These are phyloP conservation scores for Lasioglossum pauxillum DNA, from an alignment of 2,888 invertebrate genomes.

Conservation along the genomic window DNA sequence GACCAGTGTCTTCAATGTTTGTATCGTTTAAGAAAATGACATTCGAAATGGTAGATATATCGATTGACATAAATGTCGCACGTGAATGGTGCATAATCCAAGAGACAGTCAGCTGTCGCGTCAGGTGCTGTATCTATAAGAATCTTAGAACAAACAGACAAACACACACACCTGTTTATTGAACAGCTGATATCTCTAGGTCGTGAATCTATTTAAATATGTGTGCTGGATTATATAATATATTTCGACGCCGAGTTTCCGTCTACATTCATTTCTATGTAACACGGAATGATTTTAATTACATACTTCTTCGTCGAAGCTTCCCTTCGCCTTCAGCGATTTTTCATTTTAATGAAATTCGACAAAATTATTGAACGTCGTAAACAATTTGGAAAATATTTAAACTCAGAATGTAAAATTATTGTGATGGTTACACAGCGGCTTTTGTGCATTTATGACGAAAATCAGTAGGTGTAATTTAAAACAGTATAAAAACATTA, in stretches of 20 bases:
- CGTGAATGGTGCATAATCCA: background rate
- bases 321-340: no score
- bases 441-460: no score
- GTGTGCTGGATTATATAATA: background rate
- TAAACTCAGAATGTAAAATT: no score
- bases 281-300: background rate
- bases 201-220: conserved; percentile 10
- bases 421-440: no score
- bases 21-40: background rate
- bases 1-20: background rate
- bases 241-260: background rate
- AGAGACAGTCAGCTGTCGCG: background rate
- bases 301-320: background rate
- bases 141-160: conserved; percentile 70
- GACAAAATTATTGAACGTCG: no score
- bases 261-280: background rate
- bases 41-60: background rate
- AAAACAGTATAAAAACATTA: no score
- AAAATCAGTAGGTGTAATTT: no score
- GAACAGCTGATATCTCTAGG: conserved; percentile 16
- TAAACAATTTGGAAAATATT: no score
- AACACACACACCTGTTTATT: conserved; percentile 68
- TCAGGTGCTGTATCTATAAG: conserved; percentile 21
- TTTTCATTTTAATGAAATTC: no score
- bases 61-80: background rate